These are phyloP conservation scores for Myotis planiceps DNA, from an alignment of 2,797 vertebrate genomes.

Conservation along the genomic window DNA sequence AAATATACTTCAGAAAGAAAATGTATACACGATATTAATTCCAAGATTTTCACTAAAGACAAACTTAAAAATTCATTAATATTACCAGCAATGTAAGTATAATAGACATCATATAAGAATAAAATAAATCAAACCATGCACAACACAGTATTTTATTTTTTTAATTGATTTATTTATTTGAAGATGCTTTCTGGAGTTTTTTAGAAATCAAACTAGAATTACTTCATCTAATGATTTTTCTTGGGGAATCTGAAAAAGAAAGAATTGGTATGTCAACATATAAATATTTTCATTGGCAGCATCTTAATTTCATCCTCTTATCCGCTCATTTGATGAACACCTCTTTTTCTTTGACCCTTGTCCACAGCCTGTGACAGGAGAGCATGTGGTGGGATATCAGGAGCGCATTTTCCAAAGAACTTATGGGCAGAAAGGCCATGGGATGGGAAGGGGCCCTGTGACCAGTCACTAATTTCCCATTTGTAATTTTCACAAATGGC, in stretches of 20 bases:
- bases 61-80: slow-evolving; percentile 87
- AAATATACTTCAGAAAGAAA: slow-evolving; percentile 87
- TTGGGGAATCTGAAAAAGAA: slow-evolving; percentile 92
- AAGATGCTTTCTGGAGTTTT: slow-evolving; percentile 88
- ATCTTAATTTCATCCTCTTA: neutral
- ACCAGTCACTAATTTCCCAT: neutral
- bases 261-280: slow-evolving; percentile 43
- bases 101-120: slow-evolving; percentile 87
- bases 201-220: slow-evolving; percentile 91
- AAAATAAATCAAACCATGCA: slow-evolving; percentile 84
- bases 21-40: slow-evolving; percentile 79
- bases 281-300: neutral
- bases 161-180: slow-evolving; percentile 60
- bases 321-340: neutral
- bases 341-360: neutral
- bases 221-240: slow-evolving; percentile 83
- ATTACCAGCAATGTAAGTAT: slow-evolving; percentile 95
- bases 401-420: neutral
- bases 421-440: neutral
- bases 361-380: neutral
- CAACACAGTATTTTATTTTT: slow-evolving; percentile 89
- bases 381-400: neutral
- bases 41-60: slow-evolving; percentile 85
- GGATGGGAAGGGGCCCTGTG: neutral
- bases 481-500: neutral